Conservation (phyloP, 2,113 vertebrate genomes). For the Tupaia tana region DNA sequence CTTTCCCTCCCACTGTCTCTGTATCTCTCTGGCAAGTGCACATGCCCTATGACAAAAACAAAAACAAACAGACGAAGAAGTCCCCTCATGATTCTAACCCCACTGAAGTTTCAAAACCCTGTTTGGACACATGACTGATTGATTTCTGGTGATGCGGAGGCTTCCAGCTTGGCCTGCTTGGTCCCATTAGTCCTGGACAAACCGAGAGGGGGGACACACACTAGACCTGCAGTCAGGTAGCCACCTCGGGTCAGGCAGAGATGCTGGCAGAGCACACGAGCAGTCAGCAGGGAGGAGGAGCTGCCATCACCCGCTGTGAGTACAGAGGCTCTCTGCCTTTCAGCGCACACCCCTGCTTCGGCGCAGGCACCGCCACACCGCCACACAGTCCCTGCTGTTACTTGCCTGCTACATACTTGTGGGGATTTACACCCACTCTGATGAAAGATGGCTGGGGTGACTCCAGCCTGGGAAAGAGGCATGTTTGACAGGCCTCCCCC, state of each 20-base stretch:
- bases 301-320: background rate
- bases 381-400: background rate
- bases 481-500: background rate
- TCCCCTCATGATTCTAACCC: background rate
- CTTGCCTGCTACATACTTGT: constrained; percentile 27
- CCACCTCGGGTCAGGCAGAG: background rate
- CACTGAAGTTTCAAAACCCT: background rate
- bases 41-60: too few species aligned
- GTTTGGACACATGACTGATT: background rate
- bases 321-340: constrained; percentile 3
- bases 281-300: background rate
- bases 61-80: too few species aligned
- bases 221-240: background rate
- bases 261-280: background rate
- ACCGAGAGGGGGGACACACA: background rate
- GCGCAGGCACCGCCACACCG: background rate
- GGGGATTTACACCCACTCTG: constrained; percentile 55
- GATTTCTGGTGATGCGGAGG: background rate
- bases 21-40: too few species aligned
- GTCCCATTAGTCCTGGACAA: background rate
- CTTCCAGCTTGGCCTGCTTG: background rate
- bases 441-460: constrained; percentile 46
- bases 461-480: constrained; percentile 20
- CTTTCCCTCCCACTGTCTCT: too few species aligned
- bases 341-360: background rate